These are phyloP conservation scores for Atherix ibis DNA, from an alignment of 2,888 invertebrate species.

Conservation along the genomic window DNA sequence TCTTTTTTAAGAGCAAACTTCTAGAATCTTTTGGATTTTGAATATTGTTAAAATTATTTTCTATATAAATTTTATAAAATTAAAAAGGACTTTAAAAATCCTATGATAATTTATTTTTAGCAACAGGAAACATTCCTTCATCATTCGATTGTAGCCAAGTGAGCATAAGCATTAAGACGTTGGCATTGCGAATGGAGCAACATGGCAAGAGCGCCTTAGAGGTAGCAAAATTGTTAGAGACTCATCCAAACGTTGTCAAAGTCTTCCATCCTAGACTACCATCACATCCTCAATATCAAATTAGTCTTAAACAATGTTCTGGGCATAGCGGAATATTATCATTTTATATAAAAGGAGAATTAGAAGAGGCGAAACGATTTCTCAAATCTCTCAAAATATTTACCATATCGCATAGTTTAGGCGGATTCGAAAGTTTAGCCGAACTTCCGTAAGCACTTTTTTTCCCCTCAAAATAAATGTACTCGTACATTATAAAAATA, in stretches of 20 bases:
- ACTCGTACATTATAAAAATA: constrained; percentile 1
- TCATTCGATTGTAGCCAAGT: constrained; percentile 94
- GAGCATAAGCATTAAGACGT: constrained; percentile 83
- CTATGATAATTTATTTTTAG: no score
- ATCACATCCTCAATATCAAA: constrained; percentile 71
- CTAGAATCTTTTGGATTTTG: no score
- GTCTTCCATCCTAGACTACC: constrained; percentile 76
- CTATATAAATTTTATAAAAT: no score
- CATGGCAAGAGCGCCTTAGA: constrained; percentile 64
- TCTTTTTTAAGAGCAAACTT: no score
- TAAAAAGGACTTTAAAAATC: no score
- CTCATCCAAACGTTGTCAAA: constrained; percentile 60
- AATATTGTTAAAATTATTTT: no score
- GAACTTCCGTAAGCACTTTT: constrained; percentile 66
- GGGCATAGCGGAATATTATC: constrained; percentile 89
- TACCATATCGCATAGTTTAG: constrained; percentile 82
- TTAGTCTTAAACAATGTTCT: constrained; percentile 62
- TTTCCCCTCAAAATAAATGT: constrained; percentile 7
- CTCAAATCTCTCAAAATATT: constrained; percentile 63
- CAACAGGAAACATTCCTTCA: constrained; percentile 89
- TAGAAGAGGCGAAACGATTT: constrained; percentile 57
- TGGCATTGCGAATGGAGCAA: constrained; percentile 79
- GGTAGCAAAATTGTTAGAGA: constrained; percentile 67
- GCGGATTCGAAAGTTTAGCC: constrained; percentile 87
- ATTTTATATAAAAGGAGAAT: constrained; percentile 66